Conservation (phyloP, 2,797 vertebrate species). For the Streptopelia turtur region DNA sequence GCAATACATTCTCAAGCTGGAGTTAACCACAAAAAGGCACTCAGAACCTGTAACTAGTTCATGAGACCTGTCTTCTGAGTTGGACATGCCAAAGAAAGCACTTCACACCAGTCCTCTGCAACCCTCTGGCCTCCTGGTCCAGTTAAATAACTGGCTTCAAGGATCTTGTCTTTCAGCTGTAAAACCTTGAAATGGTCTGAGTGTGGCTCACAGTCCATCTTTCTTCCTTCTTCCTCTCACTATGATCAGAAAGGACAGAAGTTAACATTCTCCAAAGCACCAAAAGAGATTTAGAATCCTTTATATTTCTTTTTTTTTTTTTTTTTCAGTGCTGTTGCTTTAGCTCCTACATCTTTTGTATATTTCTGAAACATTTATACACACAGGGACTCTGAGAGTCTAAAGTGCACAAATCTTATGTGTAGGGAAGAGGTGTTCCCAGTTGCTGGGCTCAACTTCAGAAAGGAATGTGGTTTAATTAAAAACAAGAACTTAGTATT, state of each 20-base stretch:
- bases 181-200: background rate
- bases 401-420: background rate
- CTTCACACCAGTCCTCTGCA: background rate
- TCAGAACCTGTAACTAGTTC: background rate
- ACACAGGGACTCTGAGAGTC: background rate
- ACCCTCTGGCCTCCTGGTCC: background rate
- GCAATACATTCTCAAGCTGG: background rate
- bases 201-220: background rate
- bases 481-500: background rate
- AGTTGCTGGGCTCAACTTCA: background rate
- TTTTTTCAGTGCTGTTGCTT: background rate
- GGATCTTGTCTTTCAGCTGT: background rate
- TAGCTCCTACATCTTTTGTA: background rate
- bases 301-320: background rate
- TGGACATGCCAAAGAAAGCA: background rate
- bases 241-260: background rate
- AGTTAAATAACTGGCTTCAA: background rate
- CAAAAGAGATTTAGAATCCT: background rate
- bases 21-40: slow-evolving; percentile 32
- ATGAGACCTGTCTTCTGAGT: background rate
- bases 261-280: background rate
- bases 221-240: background rate
- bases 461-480: background rate
- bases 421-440: background rate
- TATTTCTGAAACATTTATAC: background rate